Base-by-base conservation (phyloP, 2,797 vertebrate genomes). In the Mycteria americana region DNA sequence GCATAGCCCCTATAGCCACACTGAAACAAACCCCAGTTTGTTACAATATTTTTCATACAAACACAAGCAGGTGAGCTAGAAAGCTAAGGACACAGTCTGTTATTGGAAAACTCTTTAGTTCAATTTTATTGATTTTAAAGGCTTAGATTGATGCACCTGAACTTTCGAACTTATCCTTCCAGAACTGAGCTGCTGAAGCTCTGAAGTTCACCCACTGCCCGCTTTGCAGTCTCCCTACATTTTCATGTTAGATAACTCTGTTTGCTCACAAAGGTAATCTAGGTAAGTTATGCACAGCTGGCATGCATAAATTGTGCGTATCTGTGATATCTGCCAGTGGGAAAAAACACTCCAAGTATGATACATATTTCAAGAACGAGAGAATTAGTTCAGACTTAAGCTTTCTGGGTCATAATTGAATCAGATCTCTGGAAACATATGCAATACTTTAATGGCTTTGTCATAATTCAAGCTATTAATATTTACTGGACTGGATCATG, bases 241-340 rank as follows among this genome's bases (percentile, higher is more conserved):
- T 89, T 95, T 89, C 69, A 37, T 27, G 57, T 94, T 89, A 85
- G 87, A 92, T 97, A 97, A 96, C 96, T 97, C 89, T 50, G 54
- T 89, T 93, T 97, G 89, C 83, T 96, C 92, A 94, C 92, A 94
- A 94, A 97, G 97, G 95, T 96, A 98, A 97, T 92, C 77, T 72
- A 96, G 97, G 96, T 95, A 94, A 96, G 95, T 56, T 74, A 86
- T 37, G 81, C 95, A 97, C 95, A 98, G 97, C 96, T 97, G 97
- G 97, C 94, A 95, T 76, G 95, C 95, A 98, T 98, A 97, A 98
- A 98, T 97, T 96, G 93, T 97, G 94, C 91, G 95, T 93, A 94
- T 95, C 96, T 95, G 92, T 96, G 94, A 95, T 97, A 98, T 97
- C 97, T 98, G 97, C 96, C 94, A 96, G 93, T 94, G 92, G 91